Percentiles rank a stretch among this genome's conserved stretches.
phyloP scores from a whole-genome alignment of 2,888 invertebrate genomes.

The Dynastes grantii region DNA sequence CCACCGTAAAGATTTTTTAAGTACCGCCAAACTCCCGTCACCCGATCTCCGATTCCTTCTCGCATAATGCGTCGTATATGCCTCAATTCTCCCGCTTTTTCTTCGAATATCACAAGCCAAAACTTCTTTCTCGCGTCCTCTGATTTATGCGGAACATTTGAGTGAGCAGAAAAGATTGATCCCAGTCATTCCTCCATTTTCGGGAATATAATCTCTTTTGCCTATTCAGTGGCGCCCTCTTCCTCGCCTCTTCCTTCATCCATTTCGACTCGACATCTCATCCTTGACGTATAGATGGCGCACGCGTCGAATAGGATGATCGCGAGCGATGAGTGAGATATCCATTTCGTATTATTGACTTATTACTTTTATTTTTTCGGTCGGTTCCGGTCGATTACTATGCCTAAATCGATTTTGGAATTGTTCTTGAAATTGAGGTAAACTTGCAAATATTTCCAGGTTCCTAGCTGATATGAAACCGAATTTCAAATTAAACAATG shows the following conservation, averaged over 20 bases:
- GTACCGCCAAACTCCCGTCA: constrained; percentile 8
- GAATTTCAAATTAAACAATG: no score
- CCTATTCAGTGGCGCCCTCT: constrained; percentile 28
- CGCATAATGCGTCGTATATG: constrained; percentile 24
- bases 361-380: constrained; percentile 34
- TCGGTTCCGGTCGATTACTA: constrained; percentile 31
- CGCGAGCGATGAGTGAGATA: not conserved
- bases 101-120: constrained; percentile 29
- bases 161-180: constrained; percentile 44
- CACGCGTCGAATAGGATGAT: not conserved
- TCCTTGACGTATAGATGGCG: constrained; percentile 20
- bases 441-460: no score
- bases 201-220: constrained; percentile 36
- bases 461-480: no score
- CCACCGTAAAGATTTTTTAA: constrained; percentile 31
- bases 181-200: constrained; percentile 42
- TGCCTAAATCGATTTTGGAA: not conserved
- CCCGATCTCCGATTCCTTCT: not conserved
- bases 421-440: not conserved
- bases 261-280: constrained; percentile 11
- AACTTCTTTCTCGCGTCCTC: constrained; percentile 15
- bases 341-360: constrained; percentile 37
- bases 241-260: no score
- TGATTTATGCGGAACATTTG: constrained; percentile 46
- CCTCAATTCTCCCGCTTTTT: not conserved